Base-by-base conservation (phyloP, 2,113 vertebrate genomes). In the Bungarus multicinctus region DNA sequence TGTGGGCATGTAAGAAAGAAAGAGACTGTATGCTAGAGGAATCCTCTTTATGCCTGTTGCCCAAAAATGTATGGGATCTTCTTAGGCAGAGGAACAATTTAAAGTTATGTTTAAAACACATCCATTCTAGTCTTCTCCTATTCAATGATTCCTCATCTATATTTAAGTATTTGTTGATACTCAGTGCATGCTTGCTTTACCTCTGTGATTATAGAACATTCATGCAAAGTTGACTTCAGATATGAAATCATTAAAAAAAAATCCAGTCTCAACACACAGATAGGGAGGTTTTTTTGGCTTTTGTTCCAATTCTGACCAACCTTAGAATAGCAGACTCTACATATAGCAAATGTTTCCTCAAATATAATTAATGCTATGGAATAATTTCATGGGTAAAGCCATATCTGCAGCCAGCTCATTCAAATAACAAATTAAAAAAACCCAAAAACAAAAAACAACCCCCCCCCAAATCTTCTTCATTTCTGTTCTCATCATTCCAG, bases 111-210 rank as follows among this genome's bases (percentile, higher is more conserved):
- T 96, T 95, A 96, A 86, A 94, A 90, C 89, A 91, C n/a, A 7
- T 92, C 94, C 91, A 86, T 89, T 93, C 55, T 25, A 94, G 95
- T 95, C 94, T 91, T 89, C 25, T 91, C 88, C 58, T 92, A 22
- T 69, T 94, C 58, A 87, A 57, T 87, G 93, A 87, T 22, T 94
- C 47, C 93, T 97, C 85, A 88, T 95, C 90, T 92, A 95, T 34
- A 96, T 94, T 97, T 97, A 91, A 95, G 91, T 34, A 60, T 90
- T 90, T 86, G 39, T 88, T 95, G 93, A 81, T 93, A 95, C 89
- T 87, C 54, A 88, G 93, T 81, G 87, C 87, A 94, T 94, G 89
- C 94, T 96, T 93, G 85, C 93, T 91, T 95, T 96, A 93, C 93
- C 93, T 94, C 92, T 91, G 95, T 55, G 12, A 90, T 96, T 91